Base-by-base conservation (phyloP, 23 tunicate species). In the Phallusia fumigata region DNA sequence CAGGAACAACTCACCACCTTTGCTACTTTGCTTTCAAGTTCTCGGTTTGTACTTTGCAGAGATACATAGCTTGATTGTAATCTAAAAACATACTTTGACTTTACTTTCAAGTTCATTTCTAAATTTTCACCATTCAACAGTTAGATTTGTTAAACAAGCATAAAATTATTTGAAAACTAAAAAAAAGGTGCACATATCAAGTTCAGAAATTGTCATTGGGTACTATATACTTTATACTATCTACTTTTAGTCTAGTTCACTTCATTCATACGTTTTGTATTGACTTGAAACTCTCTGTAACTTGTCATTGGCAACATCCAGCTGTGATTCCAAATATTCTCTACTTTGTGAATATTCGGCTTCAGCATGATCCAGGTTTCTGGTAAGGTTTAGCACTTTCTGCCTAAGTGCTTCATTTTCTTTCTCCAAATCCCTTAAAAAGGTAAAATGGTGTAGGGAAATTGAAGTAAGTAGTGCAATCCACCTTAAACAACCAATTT, bases 281-380 rank as follows among this genome's bases (percentile, higher is more conserved):
- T 80, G 85, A 33, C 77, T 83, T 33, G 65, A 80, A 26, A 76
- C 64, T 65, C 75, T 90, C 49, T 64, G 34, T 32, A 78, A 47
- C 76, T 77, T 83, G 65, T 91, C 88, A 15, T 83, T 69, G 0
- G 85, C 32, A 18, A 78, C 33, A 75, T 84, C 82, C 31, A 91
- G 81, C 52, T 91, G 85, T 5, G 49, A 65, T 64, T 89, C 85
- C 40, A 83, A 83, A 75, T 91, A 91, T 75, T 91, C 96, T 33
- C 85, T 73, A 73, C 85, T 91, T 47, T 91, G 96, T 36, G 65
- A 76, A 80, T 30, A 87, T 45, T 91, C 91, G 0, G 72, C 88
- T 91, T 91, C 91, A 16, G 84, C 72, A 36, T 36, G 82, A 73
- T 91, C 96, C 51, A 83, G 78, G 36, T 87, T 91, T 78, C 91